These are phyloP conservation scores for Vulpes lagopus DNA, from an alignment of 2,113 vertebrate genomes.

Conservation along the genomic window DNA sequence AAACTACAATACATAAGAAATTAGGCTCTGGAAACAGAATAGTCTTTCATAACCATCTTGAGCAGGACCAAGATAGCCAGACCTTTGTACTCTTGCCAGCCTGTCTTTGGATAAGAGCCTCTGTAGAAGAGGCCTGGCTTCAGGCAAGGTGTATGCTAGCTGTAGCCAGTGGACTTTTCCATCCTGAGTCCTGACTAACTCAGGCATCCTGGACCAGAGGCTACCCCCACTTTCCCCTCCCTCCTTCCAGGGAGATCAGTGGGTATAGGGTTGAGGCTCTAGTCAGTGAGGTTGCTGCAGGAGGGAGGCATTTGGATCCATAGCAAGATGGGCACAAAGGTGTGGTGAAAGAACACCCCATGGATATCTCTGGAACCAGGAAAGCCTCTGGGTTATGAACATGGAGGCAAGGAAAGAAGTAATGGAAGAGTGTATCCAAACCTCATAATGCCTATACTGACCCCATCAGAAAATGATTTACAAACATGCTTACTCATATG, in stretches of 20 bases:
- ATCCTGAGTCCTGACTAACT: neutral
- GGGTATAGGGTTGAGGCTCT: neutral
- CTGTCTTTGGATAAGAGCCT: neutral
- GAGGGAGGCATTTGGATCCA: neutral
- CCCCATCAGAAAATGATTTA: neutral
- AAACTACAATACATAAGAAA: neutral
- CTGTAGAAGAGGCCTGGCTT: neutral
- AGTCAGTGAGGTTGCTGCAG: neutral
- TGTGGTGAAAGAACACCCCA: neutral
- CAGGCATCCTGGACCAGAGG: neutral
- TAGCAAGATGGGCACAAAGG: neutral
- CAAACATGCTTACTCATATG: neutral
- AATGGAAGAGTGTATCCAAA: neutral
- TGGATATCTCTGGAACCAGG: neutral
- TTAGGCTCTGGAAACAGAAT: neutral
- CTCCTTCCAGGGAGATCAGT: neutral
- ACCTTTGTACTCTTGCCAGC: no score
- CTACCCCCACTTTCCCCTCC: neutral
- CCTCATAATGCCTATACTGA: neutral
- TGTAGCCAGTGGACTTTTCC: neutral
- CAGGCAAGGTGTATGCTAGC: neutral
- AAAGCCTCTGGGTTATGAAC: neutral
- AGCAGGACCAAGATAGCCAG: neutral
- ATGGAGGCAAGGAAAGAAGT: neutral
- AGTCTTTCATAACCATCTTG: neutral